Conservation (phyloP, 2,888 invertebrate species). For the Ellobium chinense region DNA sequence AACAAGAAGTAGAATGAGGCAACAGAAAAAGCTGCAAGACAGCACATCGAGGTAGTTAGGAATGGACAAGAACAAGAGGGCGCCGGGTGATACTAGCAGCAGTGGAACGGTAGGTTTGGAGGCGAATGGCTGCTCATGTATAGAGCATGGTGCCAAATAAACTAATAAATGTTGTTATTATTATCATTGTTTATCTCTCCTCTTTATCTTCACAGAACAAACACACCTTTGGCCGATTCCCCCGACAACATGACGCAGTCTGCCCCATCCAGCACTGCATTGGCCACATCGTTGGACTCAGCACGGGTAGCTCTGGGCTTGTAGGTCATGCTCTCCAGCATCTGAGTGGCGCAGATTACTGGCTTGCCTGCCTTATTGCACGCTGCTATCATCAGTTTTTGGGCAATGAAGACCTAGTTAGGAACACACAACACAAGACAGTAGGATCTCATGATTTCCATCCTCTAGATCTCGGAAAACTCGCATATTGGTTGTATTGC, state of each 20-base stretch:
- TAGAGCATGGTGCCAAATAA: too few relatives aligned
- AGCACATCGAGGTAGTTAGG: too few relatives aligned
- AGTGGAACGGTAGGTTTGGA: not conserved
- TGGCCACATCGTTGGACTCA: slow-evolving; percentile 97
- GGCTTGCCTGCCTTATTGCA: slow-evolving; percentile 97
- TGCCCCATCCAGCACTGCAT: slow-evolving; percentile 97
- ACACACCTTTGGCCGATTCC: slow-evolving; percentile 92
- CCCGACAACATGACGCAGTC: slow-evolving; percentile 99
- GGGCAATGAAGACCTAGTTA: slow-evolving; percentile 92
- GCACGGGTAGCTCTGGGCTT: slow-evolving; percentile 98
- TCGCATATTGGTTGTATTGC: too few relatives aligned
- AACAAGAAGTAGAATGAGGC: too few relatives aligned
- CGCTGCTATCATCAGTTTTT: slow-evolving; percentile 97
- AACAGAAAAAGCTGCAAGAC: too few relatives aligned
- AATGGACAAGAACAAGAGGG: not conserved
- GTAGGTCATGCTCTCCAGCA: slow-evolving; percentile 99
- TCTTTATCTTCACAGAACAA: too few relatives aligned
- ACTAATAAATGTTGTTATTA: too few relatives aligned
- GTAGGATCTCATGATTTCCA: too few relatives aligned
- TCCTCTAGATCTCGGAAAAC: too few relatives aligned
- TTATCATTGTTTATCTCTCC: too few relatives aligned
- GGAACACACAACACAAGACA: too few relatives aligned
- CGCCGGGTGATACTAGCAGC: not conserved
- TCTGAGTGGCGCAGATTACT: slow-evolving; percentile 98
- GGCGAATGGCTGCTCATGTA: not conserved